Evolutionary conservation across 2,888 invertebrate species (phyloP), one percentile per base, ranked within the genome.

Genomic region (Meliscaeva auricollis): DNA sequence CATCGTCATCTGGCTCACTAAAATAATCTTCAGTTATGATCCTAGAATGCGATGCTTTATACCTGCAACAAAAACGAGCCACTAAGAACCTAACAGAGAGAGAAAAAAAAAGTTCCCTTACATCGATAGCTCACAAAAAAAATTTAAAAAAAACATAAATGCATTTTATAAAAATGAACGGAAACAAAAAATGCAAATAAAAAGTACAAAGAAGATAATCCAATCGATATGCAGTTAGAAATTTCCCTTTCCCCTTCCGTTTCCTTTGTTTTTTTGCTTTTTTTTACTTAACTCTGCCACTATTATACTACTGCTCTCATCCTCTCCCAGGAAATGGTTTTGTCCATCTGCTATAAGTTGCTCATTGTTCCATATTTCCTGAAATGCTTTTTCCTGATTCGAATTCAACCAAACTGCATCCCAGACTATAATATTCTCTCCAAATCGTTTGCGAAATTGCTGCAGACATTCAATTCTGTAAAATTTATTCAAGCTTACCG

Each of bases 221-320:
- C 26, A 64, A 64, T 64, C 64, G 64, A 64, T 64, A 64, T 64
- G 44, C 46, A 64, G 64, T 64, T 64, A 64, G 64, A 64, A 64
- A 64, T 32, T 64, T 46, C 64, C 30, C 46, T 32, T 56, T 56
- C 56, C 56, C 17, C 2, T 60, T 60, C 60, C 26, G 41, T 41
- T 38, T 38, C 38, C 38, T 38, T 38, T 38, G 38, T 38, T 38
- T 38, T 38, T 38, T n/a, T n/a, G n/a, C n/a, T n/a, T 38, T 38
- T 13, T 13, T 6, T 9, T 9, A 9, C 38, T 11, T 9, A 8
- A 6, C 11, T 38, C 2, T 38, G 9, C 38, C 13, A 3, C 7
- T 38, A 9, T 9, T 13, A 38, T n/a, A 1, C 38, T 38, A 38
- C 13, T 11, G 38, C 11, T 62, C 30, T 30, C 30, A 11, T 30